Percentiles rank a stretch among this genome's conserved stretches.
Evolutionary conservation across 2,797 vertebrate genomes (phyloP).

Genomic region (Pristis pectinata): DNA sequence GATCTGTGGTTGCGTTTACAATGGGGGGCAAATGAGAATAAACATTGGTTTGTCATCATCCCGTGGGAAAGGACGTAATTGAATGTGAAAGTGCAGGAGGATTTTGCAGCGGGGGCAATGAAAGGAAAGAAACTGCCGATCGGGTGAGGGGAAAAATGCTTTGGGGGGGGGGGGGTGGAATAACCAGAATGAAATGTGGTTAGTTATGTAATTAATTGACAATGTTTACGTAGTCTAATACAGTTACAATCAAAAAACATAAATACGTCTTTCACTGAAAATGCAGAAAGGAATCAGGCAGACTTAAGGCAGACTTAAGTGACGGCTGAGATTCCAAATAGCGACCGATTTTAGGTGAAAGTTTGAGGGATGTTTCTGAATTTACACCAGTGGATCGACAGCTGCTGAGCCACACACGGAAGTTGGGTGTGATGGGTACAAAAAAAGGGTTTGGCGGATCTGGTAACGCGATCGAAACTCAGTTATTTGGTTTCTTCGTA

Average conservation of each 20-base stretch:
- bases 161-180: neutral
- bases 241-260: no score
- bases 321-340: neutral
- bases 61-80: no score
- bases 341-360: neutral
- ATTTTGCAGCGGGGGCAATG: neutral
- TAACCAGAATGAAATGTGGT: neutral
- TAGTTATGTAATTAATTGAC: neutral
- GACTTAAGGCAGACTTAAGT: neutral
- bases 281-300: neutral
- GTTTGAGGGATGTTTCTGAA: neutral
- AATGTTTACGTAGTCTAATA: neutral
- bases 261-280: neutral
- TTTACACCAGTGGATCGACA: neutral
- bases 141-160: neutral
- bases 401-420: neutral
- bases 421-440: neutral
- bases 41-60: neutral
- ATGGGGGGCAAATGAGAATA: neutral
- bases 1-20: neutral
- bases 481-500: neutral
- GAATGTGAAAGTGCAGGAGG: no score
- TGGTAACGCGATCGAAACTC: neutral
- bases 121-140: neutral
- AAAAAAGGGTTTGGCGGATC: constrained; percentile 17